phyloP scores from a whole-genome alignment of 1,140 invertebrate genomes.

The Pseudomyrmex concolor region DNA sequence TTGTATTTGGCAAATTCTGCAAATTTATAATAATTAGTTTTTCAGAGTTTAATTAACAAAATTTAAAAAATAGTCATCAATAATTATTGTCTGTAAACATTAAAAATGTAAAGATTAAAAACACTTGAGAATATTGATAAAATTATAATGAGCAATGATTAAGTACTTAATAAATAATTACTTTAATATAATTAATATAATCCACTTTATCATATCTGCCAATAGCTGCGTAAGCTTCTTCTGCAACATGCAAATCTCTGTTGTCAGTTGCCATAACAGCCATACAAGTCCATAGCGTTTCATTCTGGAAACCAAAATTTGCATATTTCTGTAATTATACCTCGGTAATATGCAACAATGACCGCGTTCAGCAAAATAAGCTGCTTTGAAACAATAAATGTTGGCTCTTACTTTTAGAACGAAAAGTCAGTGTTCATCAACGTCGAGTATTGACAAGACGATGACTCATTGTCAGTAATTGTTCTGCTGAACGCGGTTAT shows the following conservation, averaged over 20 bases:
- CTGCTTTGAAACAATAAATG: too few relatives aligned
- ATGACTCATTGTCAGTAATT: too few relatives aligned
- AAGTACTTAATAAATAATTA: neutral
- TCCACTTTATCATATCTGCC: slow-evolving; percentile 96
- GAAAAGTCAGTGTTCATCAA: too few relatives aligned
- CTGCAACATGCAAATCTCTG: slow-evolving; percentile 92
- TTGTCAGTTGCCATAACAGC: slow-evolving; percentile 93
- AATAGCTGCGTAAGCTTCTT: slow-evolving; percentile 96
- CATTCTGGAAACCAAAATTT: slow-evolving; percentile 86
- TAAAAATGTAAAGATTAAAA: too few relatives aligned
- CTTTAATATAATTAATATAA: slow-evolving; percentile 86
- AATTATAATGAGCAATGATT: too few relatives aligned
- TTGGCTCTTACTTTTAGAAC: too few relatives aligned
- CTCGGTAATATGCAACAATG: too few relatives aligned
- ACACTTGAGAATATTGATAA: too few relatives aligned
- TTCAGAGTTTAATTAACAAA: neutral
- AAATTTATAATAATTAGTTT: slow-evolving; percentile 4
- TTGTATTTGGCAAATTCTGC: slow-evolving; percentile 83
- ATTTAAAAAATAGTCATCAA: neutral
- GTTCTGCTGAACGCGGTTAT: too few relatives aligned
- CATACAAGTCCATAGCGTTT: slow-evolving; percentile 95
- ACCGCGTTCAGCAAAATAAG: too few relatives aligned
- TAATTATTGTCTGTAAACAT: neutral
- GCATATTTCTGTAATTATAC: too few relatives aligned
- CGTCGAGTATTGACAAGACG: too few relatives aligned